A percentile compares a stretch with the other conserved stretches of the same genome.
Evolutionary conservation across 2,888 invertebrate genomes (phyloP).

Genomic region (Shargacucullia verbasci): DNA sequence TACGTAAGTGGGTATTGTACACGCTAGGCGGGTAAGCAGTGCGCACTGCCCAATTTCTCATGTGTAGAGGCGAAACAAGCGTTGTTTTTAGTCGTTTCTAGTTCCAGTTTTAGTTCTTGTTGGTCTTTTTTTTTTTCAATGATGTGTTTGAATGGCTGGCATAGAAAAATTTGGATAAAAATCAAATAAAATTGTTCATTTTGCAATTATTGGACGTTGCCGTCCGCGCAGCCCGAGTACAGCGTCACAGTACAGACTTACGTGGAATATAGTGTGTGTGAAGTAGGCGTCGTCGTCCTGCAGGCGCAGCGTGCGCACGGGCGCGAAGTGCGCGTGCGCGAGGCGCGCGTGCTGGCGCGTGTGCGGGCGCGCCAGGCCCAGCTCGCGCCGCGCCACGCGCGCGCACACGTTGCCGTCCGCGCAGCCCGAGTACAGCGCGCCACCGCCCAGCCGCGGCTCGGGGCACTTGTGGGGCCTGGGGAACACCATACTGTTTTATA

Average conservation of each 20-base stretch:
- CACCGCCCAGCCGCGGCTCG: conserved; percentile 82
- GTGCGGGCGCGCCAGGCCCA: conserved; percentile 79
- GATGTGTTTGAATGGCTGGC: no score
- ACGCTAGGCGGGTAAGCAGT: no score
- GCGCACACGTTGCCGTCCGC: conserved; percentile 95
- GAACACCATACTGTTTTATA: no score
- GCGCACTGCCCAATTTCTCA: no score
- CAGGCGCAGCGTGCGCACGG: conserved; percentile 78
- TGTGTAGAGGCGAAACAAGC: no score
- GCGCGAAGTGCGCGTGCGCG: conserved; percentile 84
- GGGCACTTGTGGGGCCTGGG: conserved; percentile 98
- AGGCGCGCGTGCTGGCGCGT: conserved; percentile 72
- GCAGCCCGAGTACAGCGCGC: conserved; percentile 74
- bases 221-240: conserved; percentile 86
- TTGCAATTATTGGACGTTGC: no score
- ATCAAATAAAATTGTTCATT: no score
- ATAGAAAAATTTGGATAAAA: no score
- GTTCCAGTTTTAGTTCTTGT: no score
- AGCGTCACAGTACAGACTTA: conserved; percentile 53
- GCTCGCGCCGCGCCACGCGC: conserved; percentile 93
- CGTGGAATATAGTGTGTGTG: conserved; percentile 93
- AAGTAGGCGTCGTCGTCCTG: conserved; percentile 91
- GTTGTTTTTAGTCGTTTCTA: no score
- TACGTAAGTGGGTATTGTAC: no score
- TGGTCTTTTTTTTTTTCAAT: no score